Evolutionary conservation across 2,888 invertebrate genomes (phyloP), one percentile per base, ranked within the genome.

Genomic region (Chymomyza amoena): DNA sequence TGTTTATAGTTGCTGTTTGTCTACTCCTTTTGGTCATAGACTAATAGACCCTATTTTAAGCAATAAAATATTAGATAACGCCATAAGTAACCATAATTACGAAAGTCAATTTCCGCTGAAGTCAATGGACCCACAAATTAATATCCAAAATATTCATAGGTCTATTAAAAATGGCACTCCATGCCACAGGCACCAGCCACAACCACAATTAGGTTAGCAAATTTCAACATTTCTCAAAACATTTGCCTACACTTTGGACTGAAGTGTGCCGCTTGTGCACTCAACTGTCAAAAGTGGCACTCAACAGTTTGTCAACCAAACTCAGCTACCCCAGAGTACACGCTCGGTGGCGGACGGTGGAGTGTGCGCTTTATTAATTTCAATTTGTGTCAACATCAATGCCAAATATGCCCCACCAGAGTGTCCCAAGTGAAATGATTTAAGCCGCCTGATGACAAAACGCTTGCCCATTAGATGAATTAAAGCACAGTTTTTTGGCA

Each of bases 301-400:
- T 85, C 80, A 87, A 87, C 87, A 85, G 88, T 82, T 85, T 87
- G 81, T 80, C 81, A 72, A 71, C 67, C 75, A 64, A 56, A 66
- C 73, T 65, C 39, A 63, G 39, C 57, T 51, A 65, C 50, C 56
- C 50, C 54, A 54, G 16, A 54, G 54, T n/a, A 18, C 51, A 66
- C 63, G 57, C 65, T 28, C 16, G 28, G 60, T 61, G 45, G 16
- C 18, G 4, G 25, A n/a, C 18, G 7, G 25, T 57, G 1, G 9
- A 51, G 64, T 18, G 28, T 28, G 45, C 56, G 80, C 73, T 88
- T 84, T 84, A 84, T 84, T 84, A 84, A 86, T 84, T 84, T 84
- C 88, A 88, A 84, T 84, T 88, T 84, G 84, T 84, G 84, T 84
- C 84, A 88, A 84, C 84, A 84, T 79, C 86, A 85, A 76, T 68